These are phyloP conservation scores for Yasuhikotakia modesta DNA, from an alignment of 2,797 vertebrate species.

Conservation along the genomic window DNA sequence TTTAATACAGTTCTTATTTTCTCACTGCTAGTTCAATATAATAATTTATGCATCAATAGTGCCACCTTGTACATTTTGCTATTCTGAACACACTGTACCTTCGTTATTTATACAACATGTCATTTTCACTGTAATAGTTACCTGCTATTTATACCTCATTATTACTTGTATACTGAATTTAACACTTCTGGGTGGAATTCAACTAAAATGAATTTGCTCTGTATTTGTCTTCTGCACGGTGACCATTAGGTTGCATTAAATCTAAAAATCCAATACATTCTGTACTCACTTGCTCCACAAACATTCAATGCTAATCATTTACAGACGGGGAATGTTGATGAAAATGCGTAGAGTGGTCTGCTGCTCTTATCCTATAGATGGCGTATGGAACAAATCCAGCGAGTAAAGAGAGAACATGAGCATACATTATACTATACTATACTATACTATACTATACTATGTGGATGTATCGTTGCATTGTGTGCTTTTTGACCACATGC, in stretches of 20 bases:
- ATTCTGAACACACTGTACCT: background rate
- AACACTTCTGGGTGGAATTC: background rate
- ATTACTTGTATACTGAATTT: background rate
- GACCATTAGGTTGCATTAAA: too few relatives aligned
- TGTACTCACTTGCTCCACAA: background rate
- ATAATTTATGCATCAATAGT: background rate
- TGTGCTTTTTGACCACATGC: background rate
- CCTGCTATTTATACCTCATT: background rate
- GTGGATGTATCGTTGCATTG: background rate
- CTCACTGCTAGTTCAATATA: background rate
- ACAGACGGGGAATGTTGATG: background rate
- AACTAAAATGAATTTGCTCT: too few relatives aligned
- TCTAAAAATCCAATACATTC: background rate
- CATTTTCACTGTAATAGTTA: background rate
- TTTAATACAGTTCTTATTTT: too few relatives aligned
- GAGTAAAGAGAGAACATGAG: background rate
- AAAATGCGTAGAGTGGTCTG: background rate
- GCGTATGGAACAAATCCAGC: constrained; percentile 42
- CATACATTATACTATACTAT: background rate
- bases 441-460: background rate
- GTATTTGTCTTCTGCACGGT: too few relatives aligned
- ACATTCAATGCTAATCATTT: background rate
- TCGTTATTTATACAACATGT: background rate
- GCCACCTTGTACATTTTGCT: background rate
- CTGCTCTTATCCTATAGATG: constrained; percentile 48